Evolutionary conservation across 2,797 vertebrate genomes (phyloP), one percentile per base, ranked within the genome.

Genomic region (Oryzias sinensis): DNA sequence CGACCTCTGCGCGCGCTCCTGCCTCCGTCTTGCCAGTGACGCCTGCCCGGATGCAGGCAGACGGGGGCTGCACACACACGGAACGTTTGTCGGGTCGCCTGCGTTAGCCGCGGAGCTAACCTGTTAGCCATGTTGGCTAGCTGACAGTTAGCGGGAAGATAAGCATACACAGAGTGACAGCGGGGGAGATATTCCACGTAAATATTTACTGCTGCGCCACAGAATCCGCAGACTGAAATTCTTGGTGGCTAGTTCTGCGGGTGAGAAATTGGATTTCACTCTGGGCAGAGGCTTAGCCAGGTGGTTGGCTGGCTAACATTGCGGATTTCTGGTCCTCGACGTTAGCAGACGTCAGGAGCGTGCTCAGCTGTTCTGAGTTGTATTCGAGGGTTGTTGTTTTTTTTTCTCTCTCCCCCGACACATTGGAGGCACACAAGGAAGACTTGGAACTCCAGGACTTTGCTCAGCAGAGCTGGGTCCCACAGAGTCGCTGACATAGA

Each of bases 111-210:
- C 76, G 70, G 56, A 82, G 85, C 84, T 74, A 77, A 58, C 72
- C 59, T 44, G 88, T 80, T 87, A 87, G 70, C 77, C 76, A 86
- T 87, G 87, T 47, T 81, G 82, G 78, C 75, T 70, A 81, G 82
- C 80, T 82, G 84, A 86, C 83, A 77, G 72, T 49, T 42, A 58
- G 70, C 44, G 53, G 72, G 74, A 75, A 60, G 58, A 77, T 14
- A 59, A 56, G 60, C 51, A 40, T 56, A 14, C 17, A 58, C 42
- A 62, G 61, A 80, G 80, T 78, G 83, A 65, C 77, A 73, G 65
- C 77, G 70, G 49, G 2, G 60, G 59, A 5, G 14, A 0, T 4
- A 54, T 52, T 27, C 4, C 0, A 25, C 5, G 59, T 47, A 22
- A 24, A 58, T 3, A 40, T 14, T 18, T 16, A 49, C 14, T 8